Evolutionary conservation across 2,797 vertebrate genomes (phyloP).

Genomic region (Leucoraja ocellata): DNA sequence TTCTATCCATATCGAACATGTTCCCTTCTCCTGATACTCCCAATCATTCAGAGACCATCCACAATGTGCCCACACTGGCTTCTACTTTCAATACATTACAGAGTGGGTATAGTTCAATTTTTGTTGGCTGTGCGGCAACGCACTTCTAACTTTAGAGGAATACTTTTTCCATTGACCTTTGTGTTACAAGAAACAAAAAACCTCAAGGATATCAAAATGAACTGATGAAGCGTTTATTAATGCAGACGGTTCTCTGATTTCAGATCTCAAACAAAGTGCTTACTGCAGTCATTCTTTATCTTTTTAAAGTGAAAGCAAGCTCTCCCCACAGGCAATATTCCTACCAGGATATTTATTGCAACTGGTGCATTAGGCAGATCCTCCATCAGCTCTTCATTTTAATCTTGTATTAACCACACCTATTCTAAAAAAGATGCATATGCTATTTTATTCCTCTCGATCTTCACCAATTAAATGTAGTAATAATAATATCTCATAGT

Average conservation of each 20-base stretch:
- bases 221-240: conserved; percentile 28
- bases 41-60: not conserved
- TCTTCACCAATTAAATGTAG: not conserved
- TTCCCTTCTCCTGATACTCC: not conserved
- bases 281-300: conserved; percentile 33
- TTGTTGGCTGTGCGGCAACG: not conserved
- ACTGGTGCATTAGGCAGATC: not conserved
- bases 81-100: not conserved
- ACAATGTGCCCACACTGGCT: not conserved
- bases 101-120: not conserved
- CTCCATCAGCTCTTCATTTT: conserved; percentile 13
- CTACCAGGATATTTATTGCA: not conserved
- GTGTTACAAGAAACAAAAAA: not conserved
- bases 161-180: conserved; percentile 10
- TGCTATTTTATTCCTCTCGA: not conserved
- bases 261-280: conserved; percentile 29
- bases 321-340: conserved; percentile 13
- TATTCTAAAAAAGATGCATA: not conserved
- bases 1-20: no score
- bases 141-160: not conserved
- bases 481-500: not conserved
- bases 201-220: conserved; percentile 31
- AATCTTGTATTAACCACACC: not conserved
- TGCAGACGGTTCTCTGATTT: not conserved
- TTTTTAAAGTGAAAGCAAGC: conserved; percentile 24